Base-by-base conservation (phyloP, 2,888 invertebrate species). In the Acleris holmiana region DNA sequence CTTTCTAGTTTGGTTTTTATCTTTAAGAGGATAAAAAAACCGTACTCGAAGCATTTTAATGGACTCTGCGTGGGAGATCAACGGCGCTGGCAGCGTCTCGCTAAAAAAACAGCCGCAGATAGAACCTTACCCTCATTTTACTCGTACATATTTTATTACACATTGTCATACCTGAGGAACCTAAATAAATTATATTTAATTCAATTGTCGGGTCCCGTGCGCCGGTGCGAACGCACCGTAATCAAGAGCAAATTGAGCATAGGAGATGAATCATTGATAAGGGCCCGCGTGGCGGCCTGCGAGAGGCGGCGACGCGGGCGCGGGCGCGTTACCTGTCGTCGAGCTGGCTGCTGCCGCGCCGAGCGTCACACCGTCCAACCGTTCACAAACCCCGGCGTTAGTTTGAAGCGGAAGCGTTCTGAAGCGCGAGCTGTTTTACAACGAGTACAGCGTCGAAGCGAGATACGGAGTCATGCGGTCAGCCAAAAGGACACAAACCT, bases 401-500 rank as follows among this genome's bases (percentile, higher is more conserved):
- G 74, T 75, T 77, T 76, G 86, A 84, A 82, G 87, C 86, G 85
- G 80, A 88, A 88, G 85, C 84, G 83, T 76, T 74, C 75, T 72
- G 84, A 89, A 89, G 91, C 90, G 90, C 89, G 90, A 86, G 89
- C 76, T 85, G 85, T 83, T 86, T 87, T 87, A 90, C 87, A 87
- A 88, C 88, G 84, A 89, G 88, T 85, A 85, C 88, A 89, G 91
- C 92, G 85, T 87, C 91, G 90, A 93, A 93, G 93, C 93, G 84
- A 89, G 81, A 91, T 92, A 88, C 91, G 91, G 91, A 93, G 93
- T 92, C 93, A 93, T 93, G 93, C 93, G 93, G 93, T 93, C 93
- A 93, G 93, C 93, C 92, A 91, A 92, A 91, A 91, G 91, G 93
- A 93, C 92, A 89, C 92, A 91, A 93, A 92, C 93, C 93, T 93